A percentile compares a stretch with the other conserved stretches of the same genome.
These are phyloP conservation scores for Trachelus iudaicus DNA, from an alignment of 2,888 invertebrate species.

Conservation along the genomic window DNA sequence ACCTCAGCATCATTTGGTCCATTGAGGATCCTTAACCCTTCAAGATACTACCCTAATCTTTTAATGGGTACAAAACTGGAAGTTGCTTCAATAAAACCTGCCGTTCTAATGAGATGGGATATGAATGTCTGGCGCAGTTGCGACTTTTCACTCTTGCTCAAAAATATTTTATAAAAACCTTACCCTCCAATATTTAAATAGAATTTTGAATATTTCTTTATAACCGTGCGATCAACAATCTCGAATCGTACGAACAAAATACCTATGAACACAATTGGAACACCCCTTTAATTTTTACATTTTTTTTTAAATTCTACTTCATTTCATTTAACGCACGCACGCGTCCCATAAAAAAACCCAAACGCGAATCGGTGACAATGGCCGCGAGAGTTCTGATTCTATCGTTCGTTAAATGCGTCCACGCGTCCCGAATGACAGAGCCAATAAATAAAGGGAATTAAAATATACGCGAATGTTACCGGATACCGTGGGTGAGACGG, in stretches of 20 bases:
- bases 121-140: background rate
- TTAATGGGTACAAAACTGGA: conserved; percentile 17
- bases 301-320: background rate
- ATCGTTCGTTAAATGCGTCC: conserved; percentile 36
- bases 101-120: background rate
- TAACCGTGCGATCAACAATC: background rate
- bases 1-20: background rate
- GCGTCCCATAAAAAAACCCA: background rate
- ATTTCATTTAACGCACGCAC: background rate
- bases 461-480: conserved; percentile 21
- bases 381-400: conserved; percentile 25
- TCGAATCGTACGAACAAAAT: background rate
- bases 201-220: too few relatives aligned
- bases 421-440: conserved; percentile 26
- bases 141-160: background rate
- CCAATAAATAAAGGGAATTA: conserved; percentile 33
- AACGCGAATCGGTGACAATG: background rate
- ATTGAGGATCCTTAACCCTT: conserved; percentile 13
- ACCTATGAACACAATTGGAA: background rate
- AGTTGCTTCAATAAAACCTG: conserved; percentile 6
- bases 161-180: background rate
- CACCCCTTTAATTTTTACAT: background rate
- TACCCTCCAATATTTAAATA: too few relatives aligned
- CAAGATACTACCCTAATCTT: conserved; percentile 21
- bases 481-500: background rate